A percentile compares a stretch with the other conserved stretches of the same genome.
Evolutionary conservation across 2,888 invertebrate species (phyloP).

Genomic region (Trichogramma evanescens): DNA sequence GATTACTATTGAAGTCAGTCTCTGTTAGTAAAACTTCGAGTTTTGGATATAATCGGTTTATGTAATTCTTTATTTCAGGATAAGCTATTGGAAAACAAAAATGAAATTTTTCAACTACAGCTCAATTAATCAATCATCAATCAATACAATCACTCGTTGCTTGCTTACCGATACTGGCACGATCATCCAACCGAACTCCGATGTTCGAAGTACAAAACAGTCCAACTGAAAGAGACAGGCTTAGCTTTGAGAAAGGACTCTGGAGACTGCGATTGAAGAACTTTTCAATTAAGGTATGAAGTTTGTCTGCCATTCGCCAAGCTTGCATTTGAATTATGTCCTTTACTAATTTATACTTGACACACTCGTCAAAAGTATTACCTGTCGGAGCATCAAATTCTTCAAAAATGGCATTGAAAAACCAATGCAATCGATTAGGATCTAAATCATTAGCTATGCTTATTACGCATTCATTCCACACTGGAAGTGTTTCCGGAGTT

Average conservation of each 20-base stretch:
- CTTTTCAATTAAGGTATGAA: slow-evolving; percentile 52
- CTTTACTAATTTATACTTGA: slow-evolving; percentile 65
- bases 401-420: slow-evolving; percentile 62
- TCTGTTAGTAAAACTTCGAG: slow-evolving; percentile 49
- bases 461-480: slow-evolving; percentile 69
- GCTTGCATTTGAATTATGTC: slow-evolving; percentile 65
- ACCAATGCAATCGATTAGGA: slow-evolving; percentile 58
- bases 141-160: too few species aligned
- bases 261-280: slow-evolving; percentile 56
- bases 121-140: too few species aligned
- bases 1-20: not conserved
- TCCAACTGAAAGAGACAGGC: too few species aligned
- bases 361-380: slow-evolving; percentile 59
- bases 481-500: slow-evolving; percentile 63
- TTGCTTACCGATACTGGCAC: too few species aligned
- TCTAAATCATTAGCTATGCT: slow-evolving; percentile 65
- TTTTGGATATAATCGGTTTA: slow-evolving; percentile 52
- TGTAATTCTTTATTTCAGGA: slow-evolving; percentile 43
- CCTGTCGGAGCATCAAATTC: slow-evolving; percentile 53
- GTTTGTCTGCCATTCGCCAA: slow-evolving; percentile 69
- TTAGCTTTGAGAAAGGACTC: slow-evolving; percentile 51
- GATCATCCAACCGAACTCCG: too few species aligned
- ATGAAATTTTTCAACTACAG: too few species aligned
- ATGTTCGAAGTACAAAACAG: too few species aligned
- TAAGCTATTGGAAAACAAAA: slow-evolving; percentile 38